Evolutionary conservation across 2,797 vertebrate species (phyloP).

Genomic region (Sebastolobus alascanus): DNA sequence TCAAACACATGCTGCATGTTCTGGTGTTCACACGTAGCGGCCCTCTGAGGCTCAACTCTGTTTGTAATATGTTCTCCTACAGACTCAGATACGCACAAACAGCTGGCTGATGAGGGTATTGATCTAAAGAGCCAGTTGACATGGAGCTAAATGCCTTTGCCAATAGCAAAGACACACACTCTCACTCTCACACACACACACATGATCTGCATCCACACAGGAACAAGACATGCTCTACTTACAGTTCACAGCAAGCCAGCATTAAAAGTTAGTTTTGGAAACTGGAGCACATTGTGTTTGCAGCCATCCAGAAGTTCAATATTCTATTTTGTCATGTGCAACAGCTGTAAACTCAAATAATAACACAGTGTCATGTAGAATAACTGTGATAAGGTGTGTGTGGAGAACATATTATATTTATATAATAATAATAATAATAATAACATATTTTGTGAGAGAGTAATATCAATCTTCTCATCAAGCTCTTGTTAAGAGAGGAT

Average conservation of each 20-base stretch:
- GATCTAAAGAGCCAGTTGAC: conserved; percentile 60
- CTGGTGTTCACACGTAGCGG: neutral
- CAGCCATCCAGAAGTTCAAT: neutral
- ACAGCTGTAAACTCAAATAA: neutral
- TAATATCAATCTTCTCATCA: neutral
- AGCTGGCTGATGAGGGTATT: conserved; percentile 57
- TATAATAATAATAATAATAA: too few species aligned
- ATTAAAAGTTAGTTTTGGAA: neutral
- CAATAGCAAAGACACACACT: conserved; percentile 14
- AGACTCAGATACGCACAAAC: conserved; percentile 37
- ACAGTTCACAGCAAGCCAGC: neutral
- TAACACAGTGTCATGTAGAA: neutral
- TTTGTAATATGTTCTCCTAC: conserved; percentile 12
- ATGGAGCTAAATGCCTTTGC: conserved; percentile 47
- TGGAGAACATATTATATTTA: too few species aligned
- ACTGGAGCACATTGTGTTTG: conserved; percentile 10
- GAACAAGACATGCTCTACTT: neutral
- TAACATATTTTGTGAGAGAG: neutral
- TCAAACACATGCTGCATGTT: conserved; percentile 23
- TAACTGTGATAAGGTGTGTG: neutral
- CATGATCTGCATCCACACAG: neutral
- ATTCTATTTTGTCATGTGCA: conserved; percentile 4
- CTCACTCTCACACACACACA: neutral
- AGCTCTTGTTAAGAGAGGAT: neutral
- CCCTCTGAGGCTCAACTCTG: conserved; percentile 16